Conservation (phyloP, 2,113 vertebrate species). For the Passer domesticus region DNA sequence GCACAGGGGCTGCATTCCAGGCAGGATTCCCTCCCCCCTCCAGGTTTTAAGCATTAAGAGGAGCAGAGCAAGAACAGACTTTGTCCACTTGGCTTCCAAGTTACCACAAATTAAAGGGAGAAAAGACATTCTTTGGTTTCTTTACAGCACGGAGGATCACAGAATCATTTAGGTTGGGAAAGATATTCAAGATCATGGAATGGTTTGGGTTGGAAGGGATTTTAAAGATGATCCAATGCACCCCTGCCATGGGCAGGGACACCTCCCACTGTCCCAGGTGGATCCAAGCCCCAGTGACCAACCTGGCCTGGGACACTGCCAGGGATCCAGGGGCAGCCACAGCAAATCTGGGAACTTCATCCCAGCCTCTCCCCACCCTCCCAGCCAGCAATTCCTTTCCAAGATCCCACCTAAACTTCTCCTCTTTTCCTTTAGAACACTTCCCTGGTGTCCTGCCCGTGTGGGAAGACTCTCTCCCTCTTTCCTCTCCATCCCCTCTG, state of each 20-base stretch:
- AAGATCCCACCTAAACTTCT: not conserved
- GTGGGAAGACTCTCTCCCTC: not conserved
- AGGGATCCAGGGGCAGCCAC: not conserved
- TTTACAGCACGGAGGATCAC: rapidly evolving
- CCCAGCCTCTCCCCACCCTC: not conserved
- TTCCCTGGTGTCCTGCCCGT: rapidly evolving
- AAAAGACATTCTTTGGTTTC: not conserved
- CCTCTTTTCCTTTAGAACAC: too few relatives aligned
- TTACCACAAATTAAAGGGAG: not conserved
- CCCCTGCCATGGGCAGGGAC: not conserved
- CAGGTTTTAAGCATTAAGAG: not conserved
- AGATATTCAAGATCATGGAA: not conserved
- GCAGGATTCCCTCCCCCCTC: conserved; percentile 16
- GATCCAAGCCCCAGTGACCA: not conserved
- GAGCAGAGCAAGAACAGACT: not conserved
- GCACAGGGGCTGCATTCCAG: conserved; percentile 2
- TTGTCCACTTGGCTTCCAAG: not conserved
- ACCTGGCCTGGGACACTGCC: rapidly evolving
- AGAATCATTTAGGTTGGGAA: not conserved
- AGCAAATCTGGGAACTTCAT: not conserved
- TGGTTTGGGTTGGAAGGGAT: not conserved
- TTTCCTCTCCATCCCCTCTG: rapidly evolving
- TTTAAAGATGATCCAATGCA: not conserved
- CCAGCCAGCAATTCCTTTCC: rapidly evolving
- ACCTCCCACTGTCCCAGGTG: rapidly evolving